These are phyloP conservation scores for Ctenoplectra terminalis DNA, from an alignment of 1,140 invertebrate genomes.

Conservation along the genomic window DNA sequence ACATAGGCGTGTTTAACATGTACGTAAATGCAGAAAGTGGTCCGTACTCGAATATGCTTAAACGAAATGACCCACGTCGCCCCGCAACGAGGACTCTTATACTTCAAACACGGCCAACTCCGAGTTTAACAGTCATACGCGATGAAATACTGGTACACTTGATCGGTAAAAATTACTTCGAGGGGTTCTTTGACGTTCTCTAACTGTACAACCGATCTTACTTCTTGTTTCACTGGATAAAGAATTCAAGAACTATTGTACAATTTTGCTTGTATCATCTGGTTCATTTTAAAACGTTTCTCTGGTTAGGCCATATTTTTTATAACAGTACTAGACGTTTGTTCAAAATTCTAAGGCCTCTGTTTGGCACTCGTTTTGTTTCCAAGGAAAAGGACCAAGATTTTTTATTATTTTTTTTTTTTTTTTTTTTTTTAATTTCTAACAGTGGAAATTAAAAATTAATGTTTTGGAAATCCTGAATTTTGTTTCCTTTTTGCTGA, in stretches of 20 bases:
- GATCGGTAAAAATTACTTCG: constrained; percentile 25
- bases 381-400: not conserved
- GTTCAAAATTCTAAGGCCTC: not conserved
- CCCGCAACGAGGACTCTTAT: not conserved
- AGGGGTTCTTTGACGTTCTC: not conserved
- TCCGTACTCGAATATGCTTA: constrained; percentile 23
- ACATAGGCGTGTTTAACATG: constrained; percentile 33
- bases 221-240: not conserved
- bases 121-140: not conserved
- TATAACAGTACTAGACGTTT: not conserved
- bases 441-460: not conserved
- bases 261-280: not conserved
- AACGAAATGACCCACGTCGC: not conserved
- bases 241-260: not conserved
- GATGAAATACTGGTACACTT: not conserved
- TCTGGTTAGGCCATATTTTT: constrained; percentile 23
- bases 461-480: not conserved
- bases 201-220: not conserved
- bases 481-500: not conserved
- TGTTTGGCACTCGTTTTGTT: not conserved
- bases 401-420: not conserved
- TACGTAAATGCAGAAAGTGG: constrained; percentile 51
- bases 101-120: not conserved
- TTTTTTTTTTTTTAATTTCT: not conserved
- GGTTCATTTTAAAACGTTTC: not conserved